Conservation (phyloP, 2,888 invertebrate genomes). For the Dynastes tityus region DNA sequence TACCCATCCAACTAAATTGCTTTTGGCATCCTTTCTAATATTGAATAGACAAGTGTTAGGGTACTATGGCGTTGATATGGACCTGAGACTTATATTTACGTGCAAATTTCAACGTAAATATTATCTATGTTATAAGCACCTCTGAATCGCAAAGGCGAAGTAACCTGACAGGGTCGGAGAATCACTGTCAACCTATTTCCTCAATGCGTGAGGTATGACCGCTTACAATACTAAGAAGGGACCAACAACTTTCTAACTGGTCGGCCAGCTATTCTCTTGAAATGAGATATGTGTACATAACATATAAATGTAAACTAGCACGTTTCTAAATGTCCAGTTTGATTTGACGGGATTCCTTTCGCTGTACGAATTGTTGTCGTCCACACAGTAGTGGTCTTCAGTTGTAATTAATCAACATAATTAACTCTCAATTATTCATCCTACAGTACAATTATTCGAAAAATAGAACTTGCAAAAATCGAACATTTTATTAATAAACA, state of each 20-base stretch:
- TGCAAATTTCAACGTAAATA: slow-evolving; percentile 43
- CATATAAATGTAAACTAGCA: slow-evolving; percentile 65
- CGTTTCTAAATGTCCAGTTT: slow-evolving; percentile 62
- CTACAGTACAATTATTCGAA: too few species aligned
- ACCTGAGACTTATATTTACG: slow-evolving; percentile 31
- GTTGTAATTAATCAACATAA: too few species aligned
- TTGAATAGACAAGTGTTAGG: slow-evolving; percentile 31
- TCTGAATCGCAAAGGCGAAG: slow-evolving; percentile 37
- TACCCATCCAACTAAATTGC: slow-evolving; percentile 22
- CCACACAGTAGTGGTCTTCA: too few species aligned
- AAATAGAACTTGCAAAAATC: too few species aligned
- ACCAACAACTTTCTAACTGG: slow-evolving; percentile 65
- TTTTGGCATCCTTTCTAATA: slow-evolving; percentile 23
- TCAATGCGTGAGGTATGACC: slow-evolving; percentile 60
- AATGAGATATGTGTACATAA: slow-evolving; percentile 65
- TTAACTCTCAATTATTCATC: too few species aligned
- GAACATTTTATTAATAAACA: too few species aligned
- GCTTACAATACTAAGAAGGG: slow-evolving; percentile 57
- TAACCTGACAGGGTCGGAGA: slow-evolving; percentile 49
- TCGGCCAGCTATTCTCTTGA: slow-evolving; percentile 66
- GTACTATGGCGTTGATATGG: slow-evolving; percentile 1
- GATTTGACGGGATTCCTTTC: neutral
- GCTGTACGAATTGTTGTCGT: too few species aligned
- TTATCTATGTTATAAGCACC: slow-evolving; percentile 45
- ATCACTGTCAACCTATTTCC: slow-evolving; percentile 57